Evolutionary conservation across 2,113 vertebrate genomes (phyloP).

Genomic region (Rhagologus leucostigma): DNA sequence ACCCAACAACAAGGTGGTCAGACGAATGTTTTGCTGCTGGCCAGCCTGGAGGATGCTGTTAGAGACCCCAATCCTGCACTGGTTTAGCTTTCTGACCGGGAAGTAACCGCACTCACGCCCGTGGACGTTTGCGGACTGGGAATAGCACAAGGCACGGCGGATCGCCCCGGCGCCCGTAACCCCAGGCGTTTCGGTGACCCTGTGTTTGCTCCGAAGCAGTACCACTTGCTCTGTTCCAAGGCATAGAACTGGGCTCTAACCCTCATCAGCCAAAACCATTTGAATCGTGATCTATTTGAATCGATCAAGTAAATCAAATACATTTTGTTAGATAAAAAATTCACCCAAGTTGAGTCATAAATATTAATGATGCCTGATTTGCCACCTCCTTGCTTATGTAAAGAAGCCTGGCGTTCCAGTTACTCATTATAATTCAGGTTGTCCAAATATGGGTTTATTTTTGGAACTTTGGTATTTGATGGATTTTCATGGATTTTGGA

Average conservation of each 20-base stretch:
- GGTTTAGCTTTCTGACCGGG: background rate
- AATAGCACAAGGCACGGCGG: background rate
- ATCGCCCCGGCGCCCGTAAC: background rate
- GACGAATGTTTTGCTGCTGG: background rate
- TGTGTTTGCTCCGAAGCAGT: background rate
- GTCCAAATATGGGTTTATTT: conserved; percentile 34
- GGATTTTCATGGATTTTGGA: background rate
- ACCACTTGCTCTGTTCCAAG: background rate
- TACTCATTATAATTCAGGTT: background rate
- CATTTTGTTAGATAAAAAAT: background rate
- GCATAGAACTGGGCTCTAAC: background rate
- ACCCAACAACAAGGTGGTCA: background rate
- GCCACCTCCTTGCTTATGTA: background rate
- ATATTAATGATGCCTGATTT: background rate
- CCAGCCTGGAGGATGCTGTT: background rate
- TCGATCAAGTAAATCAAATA: background rate
- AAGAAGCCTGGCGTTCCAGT: background rate
- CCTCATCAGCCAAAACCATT: background rate
- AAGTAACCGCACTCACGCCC: background rate
- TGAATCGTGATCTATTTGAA: background rate
- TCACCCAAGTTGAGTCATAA: background rate
- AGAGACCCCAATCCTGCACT: background rate
- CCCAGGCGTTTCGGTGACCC: background rate
- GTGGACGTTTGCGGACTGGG: background rate
- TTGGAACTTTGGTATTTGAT: background rate